phyloP scores from a whole-genome alignment of 2,888 invertebrate genomes.

The Platyscelio sp. region DNA sequence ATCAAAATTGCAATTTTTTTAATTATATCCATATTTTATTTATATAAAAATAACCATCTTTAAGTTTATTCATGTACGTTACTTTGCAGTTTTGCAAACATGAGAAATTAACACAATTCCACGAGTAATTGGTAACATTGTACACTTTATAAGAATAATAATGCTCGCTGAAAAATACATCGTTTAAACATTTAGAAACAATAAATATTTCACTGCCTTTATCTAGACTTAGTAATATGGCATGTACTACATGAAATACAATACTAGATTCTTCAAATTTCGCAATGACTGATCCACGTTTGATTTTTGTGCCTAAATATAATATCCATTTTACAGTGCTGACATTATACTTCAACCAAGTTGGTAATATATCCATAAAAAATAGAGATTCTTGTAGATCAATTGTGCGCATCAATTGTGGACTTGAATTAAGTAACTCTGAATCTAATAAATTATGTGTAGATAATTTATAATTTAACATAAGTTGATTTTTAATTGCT shows the following conservation, averaged over 20 bases:
- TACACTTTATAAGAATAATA: slow-evolving; percentile 4
- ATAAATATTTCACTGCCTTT: not conserved
- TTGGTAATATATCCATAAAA: too few species aligned
- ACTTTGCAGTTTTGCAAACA: too few species aligned
- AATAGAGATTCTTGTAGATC: too few species aligned
- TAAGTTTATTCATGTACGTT: too few species aligned
- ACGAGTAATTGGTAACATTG: not conserved
- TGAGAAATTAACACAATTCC: not conserved
- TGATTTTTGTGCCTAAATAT: slow-evolving; percentile 1
- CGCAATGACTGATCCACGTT: not conserved
- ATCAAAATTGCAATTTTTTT: too few species aligned
- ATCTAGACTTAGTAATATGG: not conserved
- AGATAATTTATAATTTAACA: slow-evolving; percentile 9
- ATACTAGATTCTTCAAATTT: not conserved
- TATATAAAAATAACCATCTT: too few species aligned
- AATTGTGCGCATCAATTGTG: not conserved
- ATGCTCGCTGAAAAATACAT: not conserved
- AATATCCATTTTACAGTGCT: not conserved
- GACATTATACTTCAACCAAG: too few species aligned
- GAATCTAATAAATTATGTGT: not conserved
- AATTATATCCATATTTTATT: too few species aligned
- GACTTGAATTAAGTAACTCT: too few species aligned
- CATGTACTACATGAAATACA: not conserved
- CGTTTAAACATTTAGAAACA: not conserved
- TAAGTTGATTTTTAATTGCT: not conserved